Conservation (phyloP, 2,113 vertebrate genomes). For the Marmota flaviventris region DNA sequence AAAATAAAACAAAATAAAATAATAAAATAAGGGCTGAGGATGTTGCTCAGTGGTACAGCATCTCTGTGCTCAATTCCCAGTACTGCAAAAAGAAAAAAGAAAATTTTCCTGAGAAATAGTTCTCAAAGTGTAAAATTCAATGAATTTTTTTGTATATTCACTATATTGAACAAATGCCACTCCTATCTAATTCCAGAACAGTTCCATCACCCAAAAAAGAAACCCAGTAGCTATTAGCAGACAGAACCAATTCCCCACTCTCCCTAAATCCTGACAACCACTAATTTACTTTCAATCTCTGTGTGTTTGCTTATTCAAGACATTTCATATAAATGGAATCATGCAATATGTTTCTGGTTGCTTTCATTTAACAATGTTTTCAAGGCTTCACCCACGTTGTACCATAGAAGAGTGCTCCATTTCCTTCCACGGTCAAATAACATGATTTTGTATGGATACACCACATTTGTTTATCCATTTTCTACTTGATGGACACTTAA, state of each 20-base stretch:
- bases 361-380: neutral
- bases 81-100: neutral
- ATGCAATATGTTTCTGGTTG: neutral
- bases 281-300: neutral
- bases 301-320: neutral
- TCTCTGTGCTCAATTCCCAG: neutral
- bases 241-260: neutral
- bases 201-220: neutral
- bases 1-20: neutral
- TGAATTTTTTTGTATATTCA: neutral
- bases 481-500: neutral
- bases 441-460: neutral
- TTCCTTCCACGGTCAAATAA: neutral
- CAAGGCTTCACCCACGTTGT: neutral
- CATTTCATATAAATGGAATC: neutral
- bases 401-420: neutral
- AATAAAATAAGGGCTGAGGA: no score
- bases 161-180: neutral
- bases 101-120: neutral
- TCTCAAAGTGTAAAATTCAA: neutral
- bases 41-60: no score
- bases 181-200: neutral
- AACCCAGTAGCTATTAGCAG: neutral
- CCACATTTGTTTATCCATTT: neutral
- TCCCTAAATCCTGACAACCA: neutral